A percentile compares a stretch with the other conserved stretches of the same genome.
phyloP scores from a whole-genome alignment of 2,797 vertebrate species.

The Galago senegalensis region DNA sequence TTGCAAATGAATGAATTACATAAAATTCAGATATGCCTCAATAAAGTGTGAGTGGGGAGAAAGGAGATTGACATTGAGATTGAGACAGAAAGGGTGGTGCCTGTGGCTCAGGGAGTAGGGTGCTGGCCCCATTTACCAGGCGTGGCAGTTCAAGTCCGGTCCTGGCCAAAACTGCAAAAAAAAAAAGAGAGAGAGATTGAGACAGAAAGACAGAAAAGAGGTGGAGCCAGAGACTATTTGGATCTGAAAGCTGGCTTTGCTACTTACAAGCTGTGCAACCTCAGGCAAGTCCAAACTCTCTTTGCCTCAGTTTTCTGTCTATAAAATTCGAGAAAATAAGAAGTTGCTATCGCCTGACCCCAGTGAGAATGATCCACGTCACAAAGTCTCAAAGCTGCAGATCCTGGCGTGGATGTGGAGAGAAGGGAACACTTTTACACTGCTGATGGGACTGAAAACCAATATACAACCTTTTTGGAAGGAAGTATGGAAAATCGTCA shows the following conservation, averaged over 20 bases:
- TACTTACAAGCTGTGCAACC: background rate
- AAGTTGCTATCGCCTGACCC: background rate
- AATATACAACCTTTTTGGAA: too few relatives aligned
- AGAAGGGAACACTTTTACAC: too few relatives aligned
- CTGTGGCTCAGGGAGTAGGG: too few relatives aligned
- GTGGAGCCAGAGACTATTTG: background rate
- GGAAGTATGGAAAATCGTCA: too few relatives aligned
- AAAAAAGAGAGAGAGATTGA: fast-evolving
- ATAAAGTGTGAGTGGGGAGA: background rate
- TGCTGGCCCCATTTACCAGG: too few relatives aligned
- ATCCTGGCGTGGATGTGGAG: too few relatives aligned
- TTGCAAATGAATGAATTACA: slow-evolving; percentile 21
- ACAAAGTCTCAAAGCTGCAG: too few relatives aligned
- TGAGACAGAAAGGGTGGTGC: background rate
- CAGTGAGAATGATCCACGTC: too few relatives aligned
- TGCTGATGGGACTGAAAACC: too few relatives aligned
- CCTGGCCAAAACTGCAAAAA: too few relatives aligned
- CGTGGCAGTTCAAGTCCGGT: too few relatives aligned
- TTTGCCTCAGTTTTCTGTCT: slow-evolving; percentile 7
- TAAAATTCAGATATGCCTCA: background rate
- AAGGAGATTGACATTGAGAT: background rate
- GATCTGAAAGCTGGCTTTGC: background rate
- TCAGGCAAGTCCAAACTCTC: background rate
- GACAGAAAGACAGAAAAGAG: background rate
- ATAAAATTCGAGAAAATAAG: slow-evolving; percentile 47